phyloP scores from a whole-genome alignment of 2,888 invertebrate species.

The Phragmatobia fuliginosa region DNA sequence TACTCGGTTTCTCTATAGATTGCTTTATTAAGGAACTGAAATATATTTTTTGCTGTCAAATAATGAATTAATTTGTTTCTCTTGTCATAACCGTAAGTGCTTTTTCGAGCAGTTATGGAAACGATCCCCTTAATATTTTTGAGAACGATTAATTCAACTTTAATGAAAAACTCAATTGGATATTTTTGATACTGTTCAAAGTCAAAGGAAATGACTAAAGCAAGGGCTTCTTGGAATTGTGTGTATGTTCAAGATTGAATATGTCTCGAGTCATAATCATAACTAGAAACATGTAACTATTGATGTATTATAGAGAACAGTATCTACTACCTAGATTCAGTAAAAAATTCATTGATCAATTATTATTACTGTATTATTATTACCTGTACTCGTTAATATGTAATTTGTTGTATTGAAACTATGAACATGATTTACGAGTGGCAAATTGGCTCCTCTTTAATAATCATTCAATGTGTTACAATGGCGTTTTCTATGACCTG shows the following conservation, averaged over 20 bases:
- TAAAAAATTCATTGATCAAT: conserved; percentile 21
- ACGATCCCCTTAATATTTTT: conserved; percentile 6
- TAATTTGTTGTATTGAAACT: conserved; percentile 54
- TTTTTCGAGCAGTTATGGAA: no score
- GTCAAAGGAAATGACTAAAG: conserved; percentile 12
- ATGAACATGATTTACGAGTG: conserved; percentile 62
- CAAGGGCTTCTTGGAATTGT: conserved; percentile 10
- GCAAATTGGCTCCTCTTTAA: conserved; percentile 65
- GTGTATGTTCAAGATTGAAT: background rate
- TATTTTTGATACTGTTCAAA: conserved; percentile 1
- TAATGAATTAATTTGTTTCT: no score
- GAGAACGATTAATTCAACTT: conserved; percentile 2
- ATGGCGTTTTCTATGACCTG: conserved; percentile 30
- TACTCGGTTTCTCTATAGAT: no score
- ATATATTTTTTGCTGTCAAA: no score
- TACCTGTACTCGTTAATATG: conserved; percentile 53
- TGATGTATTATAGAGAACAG: background rate
- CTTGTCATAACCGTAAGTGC: no score
- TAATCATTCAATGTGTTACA: conserved; percentile 61
- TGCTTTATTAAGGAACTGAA: no score
- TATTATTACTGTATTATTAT: conserved; percentile 46
- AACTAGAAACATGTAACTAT: background rate
- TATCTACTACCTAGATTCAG: conserved; percentile 14
- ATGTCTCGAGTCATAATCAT: background rate
- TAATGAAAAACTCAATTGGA: conserved; percentile 8